Conservation (phyloP, 2,797 vertebrate genomes). For the Alcedo quadribrachys region DNA sequence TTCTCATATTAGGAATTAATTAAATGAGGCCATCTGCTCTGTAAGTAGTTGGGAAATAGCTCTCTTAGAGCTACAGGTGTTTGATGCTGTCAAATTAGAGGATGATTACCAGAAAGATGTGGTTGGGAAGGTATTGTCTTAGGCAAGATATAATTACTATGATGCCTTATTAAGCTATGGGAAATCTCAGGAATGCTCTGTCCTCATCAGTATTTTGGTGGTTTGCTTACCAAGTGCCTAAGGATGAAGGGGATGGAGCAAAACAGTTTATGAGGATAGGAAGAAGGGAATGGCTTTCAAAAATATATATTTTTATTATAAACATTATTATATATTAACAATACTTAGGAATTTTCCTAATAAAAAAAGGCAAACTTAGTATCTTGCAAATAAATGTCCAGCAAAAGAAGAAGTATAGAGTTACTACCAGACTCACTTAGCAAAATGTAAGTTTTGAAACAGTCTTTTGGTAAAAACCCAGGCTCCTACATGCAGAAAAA, state of each 20-base stretch:
- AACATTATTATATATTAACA: no score
- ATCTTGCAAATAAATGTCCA: background rate
- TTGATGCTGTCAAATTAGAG: conserved; percentile 11
- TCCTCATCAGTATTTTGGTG: background rate
- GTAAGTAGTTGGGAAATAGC: background rate
- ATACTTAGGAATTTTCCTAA: background rate
- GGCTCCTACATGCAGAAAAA: background rate
- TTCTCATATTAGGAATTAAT: background rate
- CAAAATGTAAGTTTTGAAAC: background rate
- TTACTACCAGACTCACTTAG: background rate
- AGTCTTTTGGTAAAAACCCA: background rate
- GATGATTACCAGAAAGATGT: conserved; percentile 7
- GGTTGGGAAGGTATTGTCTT: background rate
- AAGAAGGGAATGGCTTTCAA: background rate
- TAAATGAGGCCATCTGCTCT: background rate
- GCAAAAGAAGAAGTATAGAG: background rate
- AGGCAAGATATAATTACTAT: background rate
- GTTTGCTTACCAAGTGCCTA: background rate
- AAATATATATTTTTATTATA: background rate
- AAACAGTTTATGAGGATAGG: background rate
- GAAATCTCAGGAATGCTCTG: background rate
- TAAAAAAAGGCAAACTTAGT: background rate
- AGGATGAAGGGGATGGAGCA: background rate
- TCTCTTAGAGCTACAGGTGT: conserved; percentile 1
- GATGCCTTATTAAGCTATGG: background rate